Percentiles rank a stretch among this genome's conserved stretches.
phyloP scores from a whole-genome alignment of 2,888 invertebrate genomes.

The Tipula confusa region DNA sequence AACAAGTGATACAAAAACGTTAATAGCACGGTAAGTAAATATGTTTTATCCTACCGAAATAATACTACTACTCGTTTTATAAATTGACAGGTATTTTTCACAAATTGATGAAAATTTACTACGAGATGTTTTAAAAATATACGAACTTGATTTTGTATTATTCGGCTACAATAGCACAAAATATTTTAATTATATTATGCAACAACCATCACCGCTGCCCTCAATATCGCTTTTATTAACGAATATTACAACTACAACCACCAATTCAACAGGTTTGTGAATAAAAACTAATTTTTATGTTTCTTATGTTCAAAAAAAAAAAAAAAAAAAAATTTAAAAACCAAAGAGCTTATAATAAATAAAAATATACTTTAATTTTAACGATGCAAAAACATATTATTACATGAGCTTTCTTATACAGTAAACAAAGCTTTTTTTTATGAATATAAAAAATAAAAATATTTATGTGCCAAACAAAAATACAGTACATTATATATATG shows the following conservation, averaged over 20 bases:
- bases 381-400: background rate
- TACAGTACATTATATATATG: background rate
- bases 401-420: background rate
- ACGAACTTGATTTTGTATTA: constrained; percentile 64
- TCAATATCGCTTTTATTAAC: background rate
- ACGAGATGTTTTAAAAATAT: constrained; percentile 58
- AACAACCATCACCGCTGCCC: too few species aligned
- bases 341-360: background rate
- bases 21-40: constrained; percentile 53
- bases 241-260: background rate
- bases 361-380: background rate
- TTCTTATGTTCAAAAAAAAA: background rate
- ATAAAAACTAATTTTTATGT: background rate
- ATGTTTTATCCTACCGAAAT: background rate
- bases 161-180: constrained; percentile 60
- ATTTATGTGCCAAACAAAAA: background rate
- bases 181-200: constrained; percentile 55
- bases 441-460: background rate
- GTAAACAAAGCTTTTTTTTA: background rate
- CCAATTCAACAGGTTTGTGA: background rate
- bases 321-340: background rate
- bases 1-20: constrained; percentile 49
- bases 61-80: background rate
- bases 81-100: constrained; percentile 53
- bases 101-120: constrained; percentile 56